Evolutionary conservation across 1,140 invertebrate genomes (phyloP), one percentile per base, ranked within the genome.

Genomic region (Mesaphorura yosii): DNA sequence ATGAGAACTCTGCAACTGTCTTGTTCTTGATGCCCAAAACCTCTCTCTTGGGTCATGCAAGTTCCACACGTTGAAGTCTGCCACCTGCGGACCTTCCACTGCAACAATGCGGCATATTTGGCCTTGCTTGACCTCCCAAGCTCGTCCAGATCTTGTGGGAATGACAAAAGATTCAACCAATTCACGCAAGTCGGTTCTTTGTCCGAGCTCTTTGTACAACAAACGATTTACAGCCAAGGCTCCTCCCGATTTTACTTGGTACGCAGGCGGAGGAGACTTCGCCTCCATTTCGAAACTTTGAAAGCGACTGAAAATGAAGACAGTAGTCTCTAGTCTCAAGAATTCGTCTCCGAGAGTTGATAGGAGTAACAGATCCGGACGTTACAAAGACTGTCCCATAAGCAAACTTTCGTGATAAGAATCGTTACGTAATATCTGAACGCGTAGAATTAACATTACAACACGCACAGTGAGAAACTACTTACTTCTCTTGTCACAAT

Each of bases 31-130:
- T 53, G 60, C 55, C 59, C 56, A 63, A 17, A 74, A 70, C 23
- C 68, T 65, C 47, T 74, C 72, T 23, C 67, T 64, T 0, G 64
- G 63, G 58, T 74, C 70, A 0, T 74, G 64, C 20, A 68, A 48
- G 54, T 73, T 73, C 72, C 72, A 74, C 22, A 74, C 65, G 50
- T 74, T 74, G 2, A 73, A 12, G 58, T 74, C 72, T 14, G 69
- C 72, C 37, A 74, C 72, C 40, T 62, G 60, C 0, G 54, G 46
- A 15, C 57, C 60, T 3, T 51, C 20, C 10, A 55, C 31, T 23
- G 60, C 50, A 7, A 59, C 27, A 28, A 62, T 53, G 17, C 60
- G 40, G 40, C 60, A 62, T 1, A 62, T 15, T 48, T 62, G 60
- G 15, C 60, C 60, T 34, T 40, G 38, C 46, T 57, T 48, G 6